Base-by-base conservation (phyloP, 1,140 invertebrate species). In the Whitmania pigra region DNA sequence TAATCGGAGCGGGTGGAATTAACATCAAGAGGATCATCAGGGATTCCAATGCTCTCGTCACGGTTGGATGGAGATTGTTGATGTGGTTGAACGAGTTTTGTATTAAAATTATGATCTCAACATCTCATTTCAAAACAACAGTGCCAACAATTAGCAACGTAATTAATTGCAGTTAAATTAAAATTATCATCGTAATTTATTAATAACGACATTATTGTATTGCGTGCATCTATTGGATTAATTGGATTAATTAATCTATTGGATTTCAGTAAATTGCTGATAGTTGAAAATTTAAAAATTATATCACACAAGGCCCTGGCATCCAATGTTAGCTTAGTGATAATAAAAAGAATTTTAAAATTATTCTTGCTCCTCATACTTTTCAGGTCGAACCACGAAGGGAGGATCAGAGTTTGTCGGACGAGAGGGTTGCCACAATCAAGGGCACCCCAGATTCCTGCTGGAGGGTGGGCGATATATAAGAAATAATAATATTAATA, bases 1-100 rank as follows among this genome's bases (percentile, higher is more conserved):
- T 97, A 63, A 97, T 98, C 77, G 95, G 95, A 71, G 94, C 93
- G 18, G 97, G 93, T 79, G 94, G 94, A 40, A 90, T 90, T 2
- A 91, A 97, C 81, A 97, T 97, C 76, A 89, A 94, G 74, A 95
- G 94, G 80, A 95, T 97, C 75, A 98, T 97, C 78, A 88, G 92
- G 77, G 92, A 94, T 81, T 95, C 93, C 75, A 92, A 91, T 74
- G 94, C 94, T 66, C 91, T 90, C 72, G 91, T 97, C 67, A 82
- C 72, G 49, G 71, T 74, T 43, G 53, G 72, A 4, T 17, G 43
- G 43, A 36, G 31, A 36, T 43, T 43, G 13, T 13, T 11, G 43
- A 49, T 49, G 43, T 13, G 43, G 5, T n/a, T 63, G 20, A 57
- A 9, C 54, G 25, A 57, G n/a, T n/a, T n/a, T 25, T n/a, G 2